Conservation (phyloP, 2,797 vertebrate genomes). For the Acrossocheilus fasciatus region DNA sequence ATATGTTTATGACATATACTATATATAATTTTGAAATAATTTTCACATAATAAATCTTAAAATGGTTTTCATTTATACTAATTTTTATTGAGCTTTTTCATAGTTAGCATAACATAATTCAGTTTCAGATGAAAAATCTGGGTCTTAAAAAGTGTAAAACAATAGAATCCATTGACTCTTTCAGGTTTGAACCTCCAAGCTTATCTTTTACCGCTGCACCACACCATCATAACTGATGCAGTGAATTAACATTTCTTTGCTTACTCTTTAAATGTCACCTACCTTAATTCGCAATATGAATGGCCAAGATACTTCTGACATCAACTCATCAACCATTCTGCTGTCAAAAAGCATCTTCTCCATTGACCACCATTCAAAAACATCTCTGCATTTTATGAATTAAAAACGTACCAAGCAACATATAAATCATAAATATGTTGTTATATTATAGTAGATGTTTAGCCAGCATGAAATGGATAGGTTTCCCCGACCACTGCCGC, state of each 20-base stretch:
- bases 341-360: neutral
- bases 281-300: neutral
- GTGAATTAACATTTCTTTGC: too few relatives aligned
- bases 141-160: neutral
- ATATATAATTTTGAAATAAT: too few relatives aligned
- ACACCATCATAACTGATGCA: neutral
- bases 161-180: neutral
- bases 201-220: neutral
- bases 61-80: neutral
- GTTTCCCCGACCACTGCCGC: neutral
- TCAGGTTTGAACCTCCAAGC: neutral
- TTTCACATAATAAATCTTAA: neutral
- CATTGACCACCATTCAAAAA: neutral
- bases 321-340: neutral
- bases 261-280: conserved; percentile 5
- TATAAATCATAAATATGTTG: neutral
- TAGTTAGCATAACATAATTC: neutral
- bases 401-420: neutral
- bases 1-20: too few relatives aligned
- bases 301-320: neutral
- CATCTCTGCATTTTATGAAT: conserved; percentile 11
- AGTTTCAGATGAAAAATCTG: neutral
- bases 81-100: neutral
- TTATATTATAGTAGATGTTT: conserved; percentile 2
- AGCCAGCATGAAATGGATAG: conserved; percentile 12